Percentiles rank a stretch among this genome's conserved stretches.
phyloP scores from a whole-genome alignment of 1,140 invertebrate genomes.

The Procambarus clarkii region DNA sequence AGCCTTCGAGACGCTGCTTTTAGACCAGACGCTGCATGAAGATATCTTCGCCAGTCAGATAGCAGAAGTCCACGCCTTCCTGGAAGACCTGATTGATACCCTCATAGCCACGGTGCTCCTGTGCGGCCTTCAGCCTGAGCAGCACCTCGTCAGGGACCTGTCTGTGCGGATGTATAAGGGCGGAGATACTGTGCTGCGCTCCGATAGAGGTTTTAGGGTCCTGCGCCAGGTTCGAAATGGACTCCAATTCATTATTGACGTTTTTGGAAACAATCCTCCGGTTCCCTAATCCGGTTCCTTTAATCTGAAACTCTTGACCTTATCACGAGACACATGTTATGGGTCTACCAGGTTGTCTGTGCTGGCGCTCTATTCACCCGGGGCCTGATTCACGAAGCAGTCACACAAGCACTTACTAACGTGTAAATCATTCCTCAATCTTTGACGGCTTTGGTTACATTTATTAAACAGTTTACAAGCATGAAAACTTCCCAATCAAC shows the following conservation, averaged over 20 bases:
- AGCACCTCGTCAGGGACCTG: not conserved
- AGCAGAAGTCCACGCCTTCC: not conserved
- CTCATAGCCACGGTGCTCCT: not conserved
- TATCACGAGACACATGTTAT: too few relatives aligned
- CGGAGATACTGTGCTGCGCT: not conserved
- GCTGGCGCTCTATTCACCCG: too few relatives aligned
- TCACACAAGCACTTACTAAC: too few relatives aligned
- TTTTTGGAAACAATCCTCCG: not conserved
- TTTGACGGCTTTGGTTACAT: too few relatives aligned
- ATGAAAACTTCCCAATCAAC: too few relatives aligned
- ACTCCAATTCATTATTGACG: not conserved
- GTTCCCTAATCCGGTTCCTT: too few relatives aligned
- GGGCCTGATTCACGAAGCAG: too few relatives aligned
- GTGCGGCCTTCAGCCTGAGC: not conserved
- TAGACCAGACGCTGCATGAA: not conserved
- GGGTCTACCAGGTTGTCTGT: too few relatives aligned
- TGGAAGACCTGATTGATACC: not conserved
- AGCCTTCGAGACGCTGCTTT: not conserved
- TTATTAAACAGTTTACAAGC: too few relatives aligned
- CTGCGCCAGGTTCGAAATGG: not conserved
- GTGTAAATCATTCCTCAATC: too few relatives aligned
- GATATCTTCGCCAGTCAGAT: not conserved
- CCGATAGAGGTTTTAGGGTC: not conserved
- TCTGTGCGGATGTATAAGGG: slow-evolving; percentile 2
- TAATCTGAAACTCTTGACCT: too few relatives aligned